Evolutionary conservation across 2,113 vertebrate species (phyloP), one percentile per base, ranked within the genome.

Genomic region (Paralichthys olivaceus): DNA sequence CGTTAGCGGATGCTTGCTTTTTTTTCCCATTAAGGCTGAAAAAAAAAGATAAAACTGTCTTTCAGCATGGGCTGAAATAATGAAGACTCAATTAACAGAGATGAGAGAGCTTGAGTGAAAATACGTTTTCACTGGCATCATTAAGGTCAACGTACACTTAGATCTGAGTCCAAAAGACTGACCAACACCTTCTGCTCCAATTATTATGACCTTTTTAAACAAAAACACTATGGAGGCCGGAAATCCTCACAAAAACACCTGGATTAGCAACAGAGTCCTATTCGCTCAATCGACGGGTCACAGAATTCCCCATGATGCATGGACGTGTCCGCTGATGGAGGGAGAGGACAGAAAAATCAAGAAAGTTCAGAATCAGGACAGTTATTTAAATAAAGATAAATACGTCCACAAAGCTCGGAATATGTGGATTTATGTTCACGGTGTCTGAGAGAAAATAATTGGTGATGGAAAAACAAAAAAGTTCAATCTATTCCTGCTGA

Each of bases 401-500:
- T 15, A 37, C n/a, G 5, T 37, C 4, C 59, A 40, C 12, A 13
- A 55, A 55, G n/a, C 53, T 22, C 14, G 4, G n/a, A 68, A 61
- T 23, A 60, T 7, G 3, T 53, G 19, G 34, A n/a, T 1, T 2
- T 80, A 8, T 63, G 62, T 37, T 17, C n/a, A 17, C 12, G 7
- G 14, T 32, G 25, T 32, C 0, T 15, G 15, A 20, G 28, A 22
- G 17, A 25, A 28, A n/a, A 26, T 45, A 51, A 65, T 47, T 60
- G 26, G n/a, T 29, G 26, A 84, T 32, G 32, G 53, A 56, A 54
- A 71, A 74, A 67, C n/a, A 5, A 37, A 23, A n/a, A 53, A n/a
- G 20, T 53, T 53, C 49, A 53, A 43, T 66, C 60, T 58, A 53
- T 84, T 61, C 76, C n/a, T 55, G 59, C 57, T 58, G 51, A 77